Evolutionary conservation across 2,888 invertebrate species (phyloP).

Genomic region (Drosophila affinis): DNA sequence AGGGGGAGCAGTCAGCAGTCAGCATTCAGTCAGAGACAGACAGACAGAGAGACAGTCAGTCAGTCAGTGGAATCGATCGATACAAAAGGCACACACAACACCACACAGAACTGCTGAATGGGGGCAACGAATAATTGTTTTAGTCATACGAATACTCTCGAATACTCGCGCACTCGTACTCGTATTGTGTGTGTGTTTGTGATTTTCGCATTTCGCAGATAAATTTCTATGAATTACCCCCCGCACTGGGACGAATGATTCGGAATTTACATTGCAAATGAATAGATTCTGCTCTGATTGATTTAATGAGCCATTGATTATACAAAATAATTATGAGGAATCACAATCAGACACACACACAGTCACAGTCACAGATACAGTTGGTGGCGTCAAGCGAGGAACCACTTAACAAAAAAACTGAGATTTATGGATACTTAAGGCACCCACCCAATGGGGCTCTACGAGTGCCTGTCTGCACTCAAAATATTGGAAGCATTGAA

Average conservation of each 20-base stretch:
- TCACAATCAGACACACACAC: background rate
- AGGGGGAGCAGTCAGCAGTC: slow-evolving; percentile 38
- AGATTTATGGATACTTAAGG: background rate
- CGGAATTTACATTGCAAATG: slow-evolving; percentile 56
- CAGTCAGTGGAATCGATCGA: slow-evolving; percentile 40
- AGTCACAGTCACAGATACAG: background rate
- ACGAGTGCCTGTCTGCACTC: too few species aligned
- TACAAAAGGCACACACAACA: slow-evolving; percentile 45
- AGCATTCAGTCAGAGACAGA: background rate
- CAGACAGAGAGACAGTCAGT: slow-evolving; percentile 13
- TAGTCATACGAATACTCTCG: slow-evolving; percentile 22
- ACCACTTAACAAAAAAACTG: background rate
- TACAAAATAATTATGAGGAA: slow-evolving; percentile 42
- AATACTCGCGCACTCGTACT: background rate
- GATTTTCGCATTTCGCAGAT: slow-evolving; percentile 37
- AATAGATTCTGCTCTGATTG: slow-evolving; percentile 64
- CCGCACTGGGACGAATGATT: slow-evolving; percentile 1
- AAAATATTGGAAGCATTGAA: background rate
- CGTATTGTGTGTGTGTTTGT: slow-evolving; percentile 5
- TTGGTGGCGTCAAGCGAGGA: background rate
- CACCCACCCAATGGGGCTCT: background rate
- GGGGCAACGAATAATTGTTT: slow-evolving; percentile 59
- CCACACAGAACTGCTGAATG: slow-evolving; percentile 45
- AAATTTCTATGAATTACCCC: slow-evolving; percentile 68
- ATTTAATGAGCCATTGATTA: slow-evolving; percentile 46